A percentile compares a stretch with the other conserved stretches of the same genome.
Evolutionary conservation across 1,140 invertebrate genomes (phyloP).

Genomic region (Sminthurides bifidus): DNA sequence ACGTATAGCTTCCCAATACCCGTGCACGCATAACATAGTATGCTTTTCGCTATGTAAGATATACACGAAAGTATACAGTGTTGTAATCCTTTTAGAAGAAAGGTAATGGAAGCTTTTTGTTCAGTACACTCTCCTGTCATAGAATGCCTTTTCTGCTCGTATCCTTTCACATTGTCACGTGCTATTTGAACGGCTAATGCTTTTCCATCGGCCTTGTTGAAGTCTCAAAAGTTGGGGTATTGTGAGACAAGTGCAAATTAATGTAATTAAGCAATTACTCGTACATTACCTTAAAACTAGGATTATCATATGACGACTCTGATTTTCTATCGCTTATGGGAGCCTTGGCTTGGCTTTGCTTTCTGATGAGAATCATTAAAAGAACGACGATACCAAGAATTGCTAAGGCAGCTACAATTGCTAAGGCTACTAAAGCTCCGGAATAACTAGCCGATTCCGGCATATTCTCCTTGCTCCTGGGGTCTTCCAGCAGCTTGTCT

Average conservation of each 20-base stretch:
- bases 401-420: slow-evolving; percentile 69
- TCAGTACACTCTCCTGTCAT: too few species aligned
- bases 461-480: slow-evolving; percentile 11
- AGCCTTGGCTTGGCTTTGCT: slow-evolving; percentile 49
- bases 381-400: slow-evolving; percentile 66
- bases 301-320: slow-evolving; percentile 75
- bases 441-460: slow-evolving; percentile 59
- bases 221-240: background rate
- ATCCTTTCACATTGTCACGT: too few species aligned
- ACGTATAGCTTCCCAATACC: too few species aligned
- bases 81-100: too few species aligned
- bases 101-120: too few species aligned
- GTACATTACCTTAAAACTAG: slow-evolving; percentile 68
- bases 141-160: too few species aligned
- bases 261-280: background rate
- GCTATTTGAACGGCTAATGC: too few species aligned
- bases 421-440: slow-evolving; percentile 69
- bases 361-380: slow-evolving; percentile 61
- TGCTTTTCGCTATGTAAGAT: too few species aligned
- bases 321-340: slow-evolving; percentile 45
- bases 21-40: too few species aligned
- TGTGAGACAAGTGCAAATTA: background rate
- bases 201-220: too few species aligned
- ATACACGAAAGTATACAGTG: too few species aligned
- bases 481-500: slow-evolving; percentile 12